Evolutionary conservation across 2,888 invertebrate species (phyloP).

Genomic region (Aromia moschata): DNA sequence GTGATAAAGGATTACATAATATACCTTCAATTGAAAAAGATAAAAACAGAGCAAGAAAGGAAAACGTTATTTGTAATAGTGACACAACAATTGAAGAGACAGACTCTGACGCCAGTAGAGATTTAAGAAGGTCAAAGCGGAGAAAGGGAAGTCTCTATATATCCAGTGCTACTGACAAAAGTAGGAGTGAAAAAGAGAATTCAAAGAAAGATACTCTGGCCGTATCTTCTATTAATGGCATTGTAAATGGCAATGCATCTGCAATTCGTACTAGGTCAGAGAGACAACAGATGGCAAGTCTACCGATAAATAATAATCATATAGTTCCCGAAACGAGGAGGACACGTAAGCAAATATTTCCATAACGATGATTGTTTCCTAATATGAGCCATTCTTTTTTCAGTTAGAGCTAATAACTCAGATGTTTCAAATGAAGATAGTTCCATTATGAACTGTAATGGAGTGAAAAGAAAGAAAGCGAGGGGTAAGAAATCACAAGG

Average conservation of each 20-base stretch:
- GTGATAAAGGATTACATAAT: neutral
- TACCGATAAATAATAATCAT: neutral
- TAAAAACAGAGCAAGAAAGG: neutral
- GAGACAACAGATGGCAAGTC: neutral
- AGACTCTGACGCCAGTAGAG: neutral
- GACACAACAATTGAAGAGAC: neutral
- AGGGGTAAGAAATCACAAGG: slow-evolving; percentile 5
- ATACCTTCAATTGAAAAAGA: neutral
- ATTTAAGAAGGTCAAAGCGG: slow-evolving; percentile 4
- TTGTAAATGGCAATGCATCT: neutral
- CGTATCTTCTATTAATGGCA: neutral
- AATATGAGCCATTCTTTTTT: neutral
- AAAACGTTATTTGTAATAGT: no score
- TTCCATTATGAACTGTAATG: neutral
- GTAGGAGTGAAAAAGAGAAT: slow-evolving; percentile 7
- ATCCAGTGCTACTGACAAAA: neutral
- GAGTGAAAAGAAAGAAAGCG: slow-evolving; percentile 9
- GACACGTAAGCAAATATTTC: slow-evolving; percentile 5
- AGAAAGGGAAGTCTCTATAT: neutral
- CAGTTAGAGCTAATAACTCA: neutral
- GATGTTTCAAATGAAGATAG: neutral
- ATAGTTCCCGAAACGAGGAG: neutral
- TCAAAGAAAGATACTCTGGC: neutral
- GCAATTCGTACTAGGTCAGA: neutral
- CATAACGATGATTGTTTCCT: neutral